A percentile compares a stretch with the other conserved stretches of the same genome.
These are phyloP conservation scores for Drosophila bunnanda DNA, from an alignment of 2,888 invertebrate species.

Conservation along the genomic window DNA sequence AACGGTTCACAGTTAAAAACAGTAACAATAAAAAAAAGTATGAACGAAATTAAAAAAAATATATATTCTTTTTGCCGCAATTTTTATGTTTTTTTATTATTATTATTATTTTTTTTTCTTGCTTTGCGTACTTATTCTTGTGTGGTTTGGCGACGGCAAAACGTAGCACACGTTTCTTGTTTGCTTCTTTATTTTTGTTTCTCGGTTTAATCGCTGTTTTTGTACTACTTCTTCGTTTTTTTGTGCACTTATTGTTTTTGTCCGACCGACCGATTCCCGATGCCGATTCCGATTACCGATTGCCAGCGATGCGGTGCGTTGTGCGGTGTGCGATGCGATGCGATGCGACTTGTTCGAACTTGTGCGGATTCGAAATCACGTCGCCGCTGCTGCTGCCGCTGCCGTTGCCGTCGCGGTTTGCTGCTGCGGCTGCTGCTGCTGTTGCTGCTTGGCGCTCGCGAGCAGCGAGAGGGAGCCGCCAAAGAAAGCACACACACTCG, in stretches of 20 bases:
- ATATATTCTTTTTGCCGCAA: not conserved
- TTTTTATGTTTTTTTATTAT: not conserved
- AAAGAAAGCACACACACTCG: constrained; percentile 56
- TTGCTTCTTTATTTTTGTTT: constrained; percentile 8
- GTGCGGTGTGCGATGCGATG: constrained; percentile 47
- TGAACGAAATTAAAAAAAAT: constrained; percentile 27
- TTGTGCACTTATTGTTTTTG: constrained; percentile 11
- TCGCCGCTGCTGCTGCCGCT: constrained; percentile 40
- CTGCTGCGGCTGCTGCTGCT: constrained; percentile 27
- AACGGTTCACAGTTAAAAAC: constrained; percentile 28
- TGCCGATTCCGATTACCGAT: constrained; percentile 57
- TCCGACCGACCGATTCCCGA: constrained; percentile 46
- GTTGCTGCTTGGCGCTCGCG: constrained; percentile 61
- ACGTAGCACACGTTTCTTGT: constrained; percentile 44
- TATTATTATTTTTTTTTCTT: not conserved
- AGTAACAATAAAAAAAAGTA: constrained; percentile 27
- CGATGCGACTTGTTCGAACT: constrained; percentile 79
- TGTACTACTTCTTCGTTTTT: not conserved
- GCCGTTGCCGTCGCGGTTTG: constrained; percentile 22
- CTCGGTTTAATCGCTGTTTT: constrained; percentile 6
- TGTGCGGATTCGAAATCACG: constrained; percentile 69
- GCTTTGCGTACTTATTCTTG: constrained; percentile 11
- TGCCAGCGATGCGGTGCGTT: constrained; percentile 63
- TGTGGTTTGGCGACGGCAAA: constrained; percentile 79
- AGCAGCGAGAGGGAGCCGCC: constrained; percentile 55